Conservation (phyloP, 1,140 invertebrate genomes). For the Drosophila saltans region DNA sequence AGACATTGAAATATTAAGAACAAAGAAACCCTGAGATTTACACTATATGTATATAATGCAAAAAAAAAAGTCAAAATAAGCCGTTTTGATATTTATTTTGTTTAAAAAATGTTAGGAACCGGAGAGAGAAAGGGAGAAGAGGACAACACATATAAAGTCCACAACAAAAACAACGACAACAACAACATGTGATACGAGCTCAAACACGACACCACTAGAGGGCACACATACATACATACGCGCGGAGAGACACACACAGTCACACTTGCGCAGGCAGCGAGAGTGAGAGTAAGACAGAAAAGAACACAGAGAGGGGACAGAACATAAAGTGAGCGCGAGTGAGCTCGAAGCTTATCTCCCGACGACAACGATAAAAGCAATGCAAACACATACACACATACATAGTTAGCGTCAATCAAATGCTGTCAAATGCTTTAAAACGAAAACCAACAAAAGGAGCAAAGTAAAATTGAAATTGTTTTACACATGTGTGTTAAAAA, state of each 20-base stretch:
- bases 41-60: too few relatives aligned
- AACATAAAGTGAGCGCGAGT: conserved; percentile 23
- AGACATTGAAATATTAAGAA: not conserved
- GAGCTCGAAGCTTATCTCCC: conserved; percentile 65
- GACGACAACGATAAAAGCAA: conserved; percentile 75
- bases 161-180: conserved; percentile 23
- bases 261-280: conserved; percentile 14
- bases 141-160: conserved; percentile 36
- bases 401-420: conserved; percentile 22
- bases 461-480: conserved; percentile 37
- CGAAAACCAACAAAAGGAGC: conserved; percentile 31
- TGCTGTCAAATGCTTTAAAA: conserved; percentile 52
- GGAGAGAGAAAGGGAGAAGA: not conserved
- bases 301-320: conserved; percentile 29
- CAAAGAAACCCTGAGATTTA: not conserved
- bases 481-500: conserved; percentile 68
- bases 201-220: conserved; percentile 67
- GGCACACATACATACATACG: conserved; percentile 27
- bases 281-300: conserved; percentile 34
- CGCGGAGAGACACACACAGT: conserved; percentile 23
- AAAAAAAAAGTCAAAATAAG: too few relatives aligned
- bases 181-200: conserved; percentile 63
- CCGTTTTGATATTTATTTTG: not conserved
- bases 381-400: conserved; percentile 53
- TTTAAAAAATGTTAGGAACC: not conserved